Evolutionary conservation across 2,113 vertebrate species (phyloP).

Genomic region (Alethe diademata): DNA sequence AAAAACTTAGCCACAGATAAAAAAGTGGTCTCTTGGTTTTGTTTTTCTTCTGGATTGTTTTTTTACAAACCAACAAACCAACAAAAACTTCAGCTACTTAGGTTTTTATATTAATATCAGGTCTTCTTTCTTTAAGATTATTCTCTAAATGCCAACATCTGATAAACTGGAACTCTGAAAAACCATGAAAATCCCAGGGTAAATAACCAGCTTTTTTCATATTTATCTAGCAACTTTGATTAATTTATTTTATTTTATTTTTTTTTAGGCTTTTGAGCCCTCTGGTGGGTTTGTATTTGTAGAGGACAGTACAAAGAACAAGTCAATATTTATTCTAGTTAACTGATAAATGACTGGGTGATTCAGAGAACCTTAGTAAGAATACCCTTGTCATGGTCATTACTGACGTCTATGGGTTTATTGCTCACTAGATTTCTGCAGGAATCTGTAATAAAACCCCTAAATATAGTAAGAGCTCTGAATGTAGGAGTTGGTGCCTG

Average conservation of each 20-base stretch:
- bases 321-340: constrained; percentile 70
- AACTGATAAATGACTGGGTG: constrained; percentile 62
- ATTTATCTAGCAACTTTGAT: constrained; percentile 4
- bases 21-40: background rate
- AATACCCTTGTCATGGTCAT: constrained; percentile 41
- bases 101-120: background rate
- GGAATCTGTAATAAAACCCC: background rate
- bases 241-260: background rate
- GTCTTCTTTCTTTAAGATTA: background rate
- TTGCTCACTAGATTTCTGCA: background rate
- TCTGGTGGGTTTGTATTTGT: constrained; percentile 38
- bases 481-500: background rate
- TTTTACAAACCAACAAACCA: background rate
- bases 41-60: background rate
- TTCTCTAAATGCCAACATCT: background rate
- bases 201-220: constrained; percentile 34
- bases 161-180: background rate
- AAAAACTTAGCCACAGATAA: background rate
- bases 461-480: background rate
- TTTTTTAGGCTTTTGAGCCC: constrained; percentile 5
- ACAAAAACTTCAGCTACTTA: background rate
- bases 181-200: background rate
- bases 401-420: constrained; percentile 42
- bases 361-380: constrained; percentile 46
- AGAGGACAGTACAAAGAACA: constrained; percentile 62